Evolutionary conservation across 2,113 vertebrate species (phyloP).

Genomic region (Apodemus speciosus): DNA sequence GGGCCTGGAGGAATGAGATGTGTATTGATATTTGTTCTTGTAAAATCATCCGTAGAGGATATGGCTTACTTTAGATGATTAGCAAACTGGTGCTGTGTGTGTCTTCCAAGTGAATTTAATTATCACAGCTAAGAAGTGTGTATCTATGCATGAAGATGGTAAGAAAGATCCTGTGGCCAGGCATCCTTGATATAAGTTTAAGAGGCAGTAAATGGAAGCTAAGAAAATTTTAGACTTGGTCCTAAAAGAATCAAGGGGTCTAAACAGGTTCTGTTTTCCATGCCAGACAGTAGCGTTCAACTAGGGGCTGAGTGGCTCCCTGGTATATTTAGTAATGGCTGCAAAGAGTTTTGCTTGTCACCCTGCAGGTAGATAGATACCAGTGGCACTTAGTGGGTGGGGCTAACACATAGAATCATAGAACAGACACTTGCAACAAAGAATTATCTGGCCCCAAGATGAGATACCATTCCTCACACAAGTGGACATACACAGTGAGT

Average conservation of each 20-base stretch:
- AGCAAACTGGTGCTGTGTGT: neutral
- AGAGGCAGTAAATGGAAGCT: neutral
- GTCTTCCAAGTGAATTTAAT: slow-evolving; percentile 48
- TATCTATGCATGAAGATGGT: slow-evolving; percentile 11
- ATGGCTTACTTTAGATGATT: slow-evolving; percentile 47
- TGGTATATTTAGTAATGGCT: neutral
- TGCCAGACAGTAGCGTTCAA: neutral
- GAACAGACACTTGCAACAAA: neutral
- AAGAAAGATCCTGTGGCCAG: neutral
- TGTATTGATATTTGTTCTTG: slow-evolving; percentile 27
- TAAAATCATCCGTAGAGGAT: slow-evolving; percentile 47
- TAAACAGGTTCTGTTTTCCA: neutral
- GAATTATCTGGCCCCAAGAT: neutral
- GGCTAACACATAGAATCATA: neutral
- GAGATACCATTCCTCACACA: neutral
- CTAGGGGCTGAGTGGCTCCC: neutral
- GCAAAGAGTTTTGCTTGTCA: neutral
- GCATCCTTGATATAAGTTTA: neutral
- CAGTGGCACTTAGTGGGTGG: neutral
- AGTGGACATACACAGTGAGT: neutral
- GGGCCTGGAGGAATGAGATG: neutral
- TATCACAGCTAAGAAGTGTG: neutral
- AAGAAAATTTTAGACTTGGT: neutral
- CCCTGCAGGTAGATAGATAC: neutral
- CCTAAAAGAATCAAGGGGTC: neutral